Base-by-base conservation (phyloP, 92 coral and sea anemone species). In the Actinostola sp. region DNA sequence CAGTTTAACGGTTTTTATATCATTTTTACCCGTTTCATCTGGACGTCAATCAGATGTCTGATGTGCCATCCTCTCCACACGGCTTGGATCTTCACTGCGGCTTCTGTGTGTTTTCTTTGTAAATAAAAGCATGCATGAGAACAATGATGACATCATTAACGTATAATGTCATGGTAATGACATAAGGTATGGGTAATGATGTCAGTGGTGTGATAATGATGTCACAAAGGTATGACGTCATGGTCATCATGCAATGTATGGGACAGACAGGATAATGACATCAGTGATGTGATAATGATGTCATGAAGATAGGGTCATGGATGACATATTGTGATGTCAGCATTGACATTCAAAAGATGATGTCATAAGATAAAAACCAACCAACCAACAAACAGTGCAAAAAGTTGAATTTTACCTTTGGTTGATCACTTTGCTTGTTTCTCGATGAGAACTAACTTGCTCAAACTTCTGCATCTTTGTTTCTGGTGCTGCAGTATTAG, bases 21-120 rank as follows among this genome's bases (percentile, higher is more conserved):
- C n/a, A n/a, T n/a, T n/a, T n/a, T 57, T 28, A 90, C 96, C 88
- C 73, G 79, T 36, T 67, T 57, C 36, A 78, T 84, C 38, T 82
- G 91, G 46, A 87, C 75, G 32, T 87, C 88, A 29, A 90, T 90
- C 44, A 75, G 80, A 54, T 87, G 92, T 58, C 97, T 88, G 50
- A 90, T 71, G 59, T 79, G 56, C 97, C 97, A 90, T 27, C 97
- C 97, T 33, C 90, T 87, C 92, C 92, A 90, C 48, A 90, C 34
- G 0, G 92, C 80, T 21, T 90, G 97, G 17, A 90, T 90, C 88
- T 79, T 83, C 25, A 80, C 72, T 1, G 97, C 97, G 31, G 97
- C 97, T 14, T 17, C 76, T 45, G 72, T 76, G 51, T 49, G 61
- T 48, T 39, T 66, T 66, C 91, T 81, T 39, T 17, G 14, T 24